Evolutionary conservation across 2,113 vertebrate genomes (phyloP), one percentile per base, ranked within the genome.

Genomic region (Upupa epops): DNA sequence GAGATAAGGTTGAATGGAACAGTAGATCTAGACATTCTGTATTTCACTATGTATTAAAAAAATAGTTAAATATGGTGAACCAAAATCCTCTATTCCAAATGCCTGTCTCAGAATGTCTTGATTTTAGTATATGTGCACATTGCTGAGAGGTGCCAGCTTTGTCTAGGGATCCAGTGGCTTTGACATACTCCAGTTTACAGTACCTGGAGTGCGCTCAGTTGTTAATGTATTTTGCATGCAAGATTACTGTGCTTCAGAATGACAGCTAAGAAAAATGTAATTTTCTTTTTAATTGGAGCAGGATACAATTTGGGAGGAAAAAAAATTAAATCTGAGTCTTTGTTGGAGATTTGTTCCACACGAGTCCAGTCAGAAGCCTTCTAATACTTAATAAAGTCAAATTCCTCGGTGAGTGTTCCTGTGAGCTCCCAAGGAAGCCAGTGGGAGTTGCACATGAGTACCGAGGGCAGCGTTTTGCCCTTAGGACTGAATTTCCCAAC

Each of bases 401-500:
- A 89, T 96, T 84, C 90, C 65, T 80, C 10, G 11, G 59, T 46
- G 65, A 72, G 81, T 1, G 0, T 72, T 88, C 90, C 59, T 5
- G 36, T 15, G 40, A 86, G 83, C 86, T 93, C 74, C 81, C 1
- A 6, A 58, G 46, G 90, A 91, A 89, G 90, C 86, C 90, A 68
- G 93, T 24, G 22, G 93, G 89, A 89, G 91, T 40, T 91, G 94
- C 12, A 2, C 64, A 66, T 59, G 86, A 89, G 88, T 83, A 87
- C 64, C 4, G 36, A 92, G 92, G 82, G 92, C 89, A 76, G 84
- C 91, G 8, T 94, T 91, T 84, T 95, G 92, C 95, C 95, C 95
- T 95, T 89, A 93, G 95, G 94, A 93, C 78, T 78, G 75, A 88
- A 90, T 92, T 88, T 95, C 93, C 94, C 95, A 86, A 91, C 80